phyloP scores from a whole-genome alignment of 2,797 vertebrate genomes.

The Danio aesculapii region DNA sequence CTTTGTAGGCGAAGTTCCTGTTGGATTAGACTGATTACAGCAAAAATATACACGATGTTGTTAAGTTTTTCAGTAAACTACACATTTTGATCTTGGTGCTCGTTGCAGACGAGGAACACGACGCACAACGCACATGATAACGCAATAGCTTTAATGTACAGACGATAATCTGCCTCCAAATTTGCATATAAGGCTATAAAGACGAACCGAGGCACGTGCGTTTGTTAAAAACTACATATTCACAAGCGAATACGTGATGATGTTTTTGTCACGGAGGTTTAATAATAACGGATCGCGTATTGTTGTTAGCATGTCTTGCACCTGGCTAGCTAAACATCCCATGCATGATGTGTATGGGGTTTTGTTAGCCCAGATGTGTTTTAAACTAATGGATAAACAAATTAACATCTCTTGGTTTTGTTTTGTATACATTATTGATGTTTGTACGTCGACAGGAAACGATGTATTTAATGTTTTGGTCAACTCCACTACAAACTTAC shows the following conservation, averaged over 20 bases:
- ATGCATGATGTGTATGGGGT: background rate
- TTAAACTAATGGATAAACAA: no score
- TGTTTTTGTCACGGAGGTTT: background rate
- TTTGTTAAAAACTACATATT: background rate
- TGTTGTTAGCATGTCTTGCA: conserved; percentile 34
- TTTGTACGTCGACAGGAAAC: background rate
- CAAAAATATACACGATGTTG: background rate
- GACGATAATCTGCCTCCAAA: background rate
- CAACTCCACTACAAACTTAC: background rate
- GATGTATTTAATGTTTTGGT: background rate
- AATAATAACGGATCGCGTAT: background rate
- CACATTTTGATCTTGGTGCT: background rate
- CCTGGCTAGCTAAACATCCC: conserved; percentile 25
- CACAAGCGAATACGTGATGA: background rate
- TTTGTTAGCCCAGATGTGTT: background rate
- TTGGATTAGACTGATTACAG: background rate
- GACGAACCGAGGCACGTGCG: background rate
- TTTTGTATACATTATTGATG: background rate
- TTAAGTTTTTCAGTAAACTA: background rate
- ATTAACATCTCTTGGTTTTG: background rate
- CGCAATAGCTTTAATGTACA: conserved; percentile 3
- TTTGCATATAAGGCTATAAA: background rate
- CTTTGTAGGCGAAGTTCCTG: conserved; percentile 4
- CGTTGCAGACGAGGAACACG: background rate
- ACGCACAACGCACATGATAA: conserved; percentile 2